Evolutionary conservation across 2,888 invertebrate genomes (phyloP), one percentile per base, ranked within the genome.

Genomic region (Lepidochitona cinerea): DNA sequence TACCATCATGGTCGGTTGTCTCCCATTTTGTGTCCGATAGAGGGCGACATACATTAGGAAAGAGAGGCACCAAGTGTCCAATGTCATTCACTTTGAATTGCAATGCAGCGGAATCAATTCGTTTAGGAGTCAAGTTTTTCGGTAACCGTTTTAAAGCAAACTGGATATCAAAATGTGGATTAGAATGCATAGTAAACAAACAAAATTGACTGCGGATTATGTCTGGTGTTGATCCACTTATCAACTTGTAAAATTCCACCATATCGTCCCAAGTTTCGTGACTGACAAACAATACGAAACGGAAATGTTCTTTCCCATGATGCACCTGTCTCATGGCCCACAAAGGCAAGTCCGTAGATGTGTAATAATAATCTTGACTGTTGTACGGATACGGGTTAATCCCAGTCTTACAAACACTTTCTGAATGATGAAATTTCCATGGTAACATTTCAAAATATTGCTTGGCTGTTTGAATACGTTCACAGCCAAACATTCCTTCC

Each of bases 291-390:
- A 87, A 69, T 29, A 86, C 79, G 14, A 84, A 72, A n/a, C 88
- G 81, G 65, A 88, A 74, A 73, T 84, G 84, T 70, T 88, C 86
- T 59, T 86, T 86, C 18, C 88, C 88, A 73, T 85, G 84, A 73
- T 88, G 88, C 66, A 88, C 85, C 72, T 86, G 87, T 32, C 88
- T 71, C 12, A 86, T 81, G 2, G 85, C 86, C 83, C 87, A 87
- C 18, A 88, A 79, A 23, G 88, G 88, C 53, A 86, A 79, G 68
- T 88, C 84, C 26, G 80, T 79, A 1, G 85, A 82, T 12, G 84
- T 83, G 59, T 79, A 84, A 75, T 82, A 87, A 70, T 85, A 88
- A 73, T 88, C 87, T 68, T 83, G 84, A 54, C 82, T 84, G 68
- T 86, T 85, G 66, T 83, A 80, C 1, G 85, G 84, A 68, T 85